Percentiles rank a stretch among this genome's conserved stretches.
Evolutionary conservation across 1,140 invertebrate genomes (phyloP).

Genomic region (Drosophila sucinea): DNA sequence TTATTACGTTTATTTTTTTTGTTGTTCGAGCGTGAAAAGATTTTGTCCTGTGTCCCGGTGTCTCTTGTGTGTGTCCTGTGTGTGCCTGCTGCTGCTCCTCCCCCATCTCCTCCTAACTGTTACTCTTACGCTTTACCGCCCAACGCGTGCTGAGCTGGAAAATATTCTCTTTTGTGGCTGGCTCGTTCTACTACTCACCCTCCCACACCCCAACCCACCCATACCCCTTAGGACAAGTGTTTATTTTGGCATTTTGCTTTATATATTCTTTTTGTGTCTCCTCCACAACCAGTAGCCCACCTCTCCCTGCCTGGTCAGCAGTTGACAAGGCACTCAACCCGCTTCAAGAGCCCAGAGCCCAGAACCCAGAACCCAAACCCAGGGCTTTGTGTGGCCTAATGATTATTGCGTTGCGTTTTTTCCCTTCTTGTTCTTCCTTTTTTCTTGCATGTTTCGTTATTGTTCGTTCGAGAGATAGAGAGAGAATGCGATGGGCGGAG

Average conservation of each 20-base stretch:
- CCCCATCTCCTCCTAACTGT: neutral
- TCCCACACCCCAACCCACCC: conserved; percentile 10
- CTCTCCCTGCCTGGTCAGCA: conserved; percentile 52
- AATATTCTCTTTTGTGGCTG: conserved; percentile 73
- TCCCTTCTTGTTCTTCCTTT: conserved; percentile 10
- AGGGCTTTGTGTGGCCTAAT: conserved; percentile 68
- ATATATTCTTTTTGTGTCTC: conserved; percentile 30
- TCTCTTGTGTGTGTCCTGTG: conserved; percentile 43
- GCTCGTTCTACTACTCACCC: conserved; percentile 17
- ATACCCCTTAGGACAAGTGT: conserved; percentile 62
- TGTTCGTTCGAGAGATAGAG: conserved; percentile 31
- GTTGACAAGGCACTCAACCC: conserved; percentile 62
- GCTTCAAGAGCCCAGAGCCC: conserved; percentile 39
- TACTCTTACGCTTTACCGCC: conserved; percentile 10
- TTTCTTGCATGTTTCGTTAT: conserved; percentile 37
- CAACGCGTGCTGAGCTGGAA: conserved; percentile 73
- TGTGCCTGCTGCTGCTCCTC: neutral
- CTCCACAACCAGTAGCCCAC: conserved; percentile 6
- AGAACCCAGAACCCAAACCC: neutral
- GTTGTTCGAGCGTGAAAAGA: conserved; percentile 45
- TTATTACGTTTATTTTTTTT: conserved; percentile 55
- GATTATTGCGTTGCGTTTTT: conserved; percentile 63
- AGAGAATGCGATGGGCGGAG: conserved; percentile 33
- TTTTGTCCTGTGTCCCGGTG: conserved; percentile 44
- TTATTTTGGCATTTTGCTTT: conserved; percentile 76